phyloP scores from a whole-genome alignment of 2,113 vertebrate genomes.

The Poeciliopsis turrubarensis region DNA sequence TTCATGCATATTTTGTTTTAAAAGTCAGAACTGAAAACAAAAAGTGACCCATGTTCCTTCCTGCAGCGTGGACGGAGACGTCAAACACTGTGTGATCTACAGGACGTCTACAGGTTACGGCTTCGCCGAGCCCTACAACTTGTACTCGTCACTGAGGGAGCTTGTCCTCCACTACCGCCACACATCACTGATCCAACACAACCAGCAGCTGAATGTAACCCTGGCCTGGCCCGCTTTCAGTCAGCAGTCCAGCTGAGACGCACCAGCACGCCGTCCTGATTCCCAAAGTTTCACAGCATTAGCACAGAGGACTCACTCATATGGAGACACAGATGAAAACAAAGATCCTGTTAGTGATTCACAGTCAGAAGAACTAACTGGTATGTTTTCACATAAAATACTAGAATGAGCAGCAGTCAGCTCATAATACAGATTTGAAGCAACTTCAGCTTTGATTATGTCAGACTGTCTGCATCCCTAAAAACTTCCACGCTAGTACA shows the following conservation, averaged over 20 bases:
- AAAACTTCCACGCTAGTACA: not conserved
- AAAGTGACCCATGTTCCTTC: conserved; percentile 13
- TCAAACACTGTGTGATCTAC: conserved; percentile 99
- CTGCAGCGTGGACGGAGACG: conserved; percentile 90
- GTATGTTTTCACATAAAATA: conserved; percentile 13
- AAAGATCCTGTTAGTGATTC: conserved; percentile 30
- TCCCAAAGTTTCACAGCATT: conserved; percentile 48
- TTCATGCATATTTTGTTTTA: not conserved
- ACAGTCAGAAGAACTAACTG: conserved; percentile 4
- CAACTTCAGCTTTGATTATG: not conserved
- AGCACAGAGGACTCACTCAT: conserved; percentile 29
- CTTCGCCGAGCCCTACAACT: conserved; percentile 97
- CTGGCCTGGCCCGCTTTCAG: conserved; percentile 96
- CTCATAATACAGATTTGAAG: not conserved
- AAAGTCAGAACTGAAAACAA: not conserved
- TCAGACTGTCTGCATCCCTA: not conserved
- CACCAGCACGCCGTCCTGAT: conserved; percentile 61
- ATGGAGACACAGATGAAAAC: conserved; percentile 23
- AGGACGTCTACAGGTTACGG: conserved; percentile 95
- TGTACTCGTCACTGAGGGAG: conserved; percentile 93
- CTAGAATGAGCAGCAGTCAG: conserved; percentile 4
- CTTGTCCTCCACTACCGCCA: conserved; percentile 98
- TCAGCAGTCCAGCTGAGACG: conserved; percentile 82
- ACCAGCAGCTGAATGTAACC: conserved; percentile 98
- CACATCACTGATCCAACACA: conserved; percentile 98